Evolutionary conservation across 2,797 vertebrate species (phyloP).

Genomic region (Fringilla coelebs): DNA sequence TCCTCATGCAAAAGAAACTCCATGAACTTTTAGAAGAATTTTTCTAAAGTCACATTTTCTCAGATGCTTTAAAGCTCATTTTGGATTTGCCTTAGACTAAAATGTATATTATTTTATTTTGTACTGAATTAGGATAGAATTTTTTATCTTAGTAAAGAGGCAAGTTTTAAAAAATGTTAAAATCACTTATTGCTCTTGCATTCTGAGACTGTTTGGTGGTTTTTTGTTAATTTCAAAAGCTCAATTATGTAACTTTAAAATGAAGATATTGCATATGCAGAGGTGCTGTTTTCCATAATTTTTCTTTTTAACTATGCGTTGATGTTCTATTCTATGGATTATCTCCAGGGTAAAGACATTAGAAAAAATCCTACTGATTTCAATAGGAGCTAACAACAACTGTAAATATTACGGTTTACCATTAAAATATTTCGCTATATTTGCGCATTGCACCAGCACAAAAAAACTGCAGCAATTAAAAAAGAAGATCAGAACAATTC

Average conservation of each 20-base stretch:
- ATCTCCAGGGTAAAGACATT: slow-evolving; percentile 51
- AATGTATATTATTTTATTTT: neutral
- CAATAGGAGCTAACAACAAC: slow-evolving; percentile 33
- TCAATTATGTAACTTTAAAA: slow-evolving; percentile 61
- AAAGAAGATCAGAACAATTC: neutral
- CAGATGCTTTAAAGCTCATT: neutral
- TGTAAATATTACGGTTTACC: slow-evolving; percentile 50
- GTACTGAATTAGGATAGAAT: neutral
- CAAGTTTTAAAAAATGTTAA: neutral
- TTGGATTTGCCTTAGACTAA: neutral
- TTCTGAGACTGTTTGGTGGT: neutral
- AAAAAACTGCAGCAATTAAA: neutral
- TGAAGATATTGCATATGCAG: slow-evolving; percentile 53
- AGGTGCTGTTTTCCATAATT: slow-evolving; percentile 49
- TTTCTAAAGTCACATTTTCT: neutral
- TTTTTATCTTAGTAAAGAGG: neutral
- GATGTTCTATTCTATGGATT: slow-evolving; percentile 55
- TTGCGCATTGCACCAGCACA: slow-evolving; percentile 43
- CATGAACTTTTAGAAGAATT: neutral
- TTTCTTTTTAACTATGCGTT: slow-evolving; percentile 41
- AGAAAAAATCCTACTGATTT: slow-evolving; percentile 37
- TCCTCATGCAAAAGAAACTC: slow-evolving; percentile 4
- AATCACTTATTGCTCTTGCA: neutral
- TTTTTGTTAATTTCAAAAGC: slow-evolving; percentile 43
- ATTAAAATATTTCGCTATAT: slow-evolving; percentile 44